A percentile compares a stretch with the other conserved stretches of the same genome.
Evolutionary conservation across 1,140 invertebrate genomes (phyloP).

Genomic region (Mesaphorura yosii): DNA sequence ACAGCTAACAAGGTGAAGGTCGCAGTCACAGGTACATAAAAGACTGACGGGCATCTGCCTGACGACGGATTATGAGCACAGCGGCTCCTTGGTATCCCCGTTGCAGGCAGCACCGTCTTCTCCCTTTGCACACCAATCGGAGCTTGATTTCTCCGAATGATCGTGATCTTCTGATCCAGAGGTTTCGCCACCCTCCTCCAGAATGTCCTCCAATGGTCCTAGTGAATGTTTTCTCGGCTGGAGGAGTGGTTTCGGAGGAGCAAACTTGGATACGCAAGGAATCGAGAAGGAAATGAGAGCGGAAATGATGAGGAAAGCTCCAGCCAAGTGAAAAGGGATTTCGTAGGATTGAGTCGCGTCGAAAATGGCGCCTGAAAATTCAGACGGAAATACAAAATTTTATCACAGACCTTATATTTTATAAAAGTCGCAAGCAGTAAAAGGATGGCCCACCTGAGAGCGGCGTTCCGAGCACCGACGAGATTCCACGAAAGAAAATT

Average conservation of each 20-base stretch:
- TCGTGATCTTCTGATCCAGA: no score
- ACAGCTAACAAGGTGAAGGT: no score
- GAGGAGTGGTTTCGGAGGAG: slow-evolving; percentile 44
- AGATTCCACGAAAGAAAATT: slow-evolving; percentile 84
- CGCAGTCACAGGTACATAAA: no score
- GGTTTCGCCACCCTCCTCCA: no score
- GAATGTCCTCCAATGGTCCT: no score
- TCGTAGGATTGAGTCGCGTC: slow-evolving; percentile 74
- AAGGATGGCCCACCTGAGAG: slow-evolving; percentile 43
- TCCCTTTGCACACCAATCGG: no score
- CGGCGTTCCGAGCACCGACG: slow-evolving; percentile 65
- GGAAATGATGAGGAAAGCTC: slow-evolving; percentile 70
- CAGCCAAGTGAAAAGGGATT: slow-evolving; percentile 84
- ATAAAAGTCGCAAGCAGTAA: background rate
- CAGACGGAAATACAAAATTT: background rate
- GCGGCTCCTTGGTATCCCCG: no score
- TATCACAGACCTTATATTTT: background rate
- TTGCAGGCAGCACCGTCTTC: no score
- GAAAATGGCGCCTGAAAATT: slow-evolving; percentile 67
- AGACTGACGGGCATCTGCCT: no score
- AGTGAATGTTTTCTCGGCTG: no score
- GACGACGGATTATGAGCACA: no score
- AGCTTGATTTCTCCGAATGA: no score
- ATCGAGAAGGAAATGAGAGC: slow-evolving; percentile 74
- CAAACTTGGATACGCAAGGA: slow-evolving; percentile 55